A percentile compares a stretch with the other conserved stretches of the same genome.
These are phyloP conservation scores for Otus sunia DNA, from an alignment of 2,113 vertebrate species.

Conservation along the genomic window DNA sequence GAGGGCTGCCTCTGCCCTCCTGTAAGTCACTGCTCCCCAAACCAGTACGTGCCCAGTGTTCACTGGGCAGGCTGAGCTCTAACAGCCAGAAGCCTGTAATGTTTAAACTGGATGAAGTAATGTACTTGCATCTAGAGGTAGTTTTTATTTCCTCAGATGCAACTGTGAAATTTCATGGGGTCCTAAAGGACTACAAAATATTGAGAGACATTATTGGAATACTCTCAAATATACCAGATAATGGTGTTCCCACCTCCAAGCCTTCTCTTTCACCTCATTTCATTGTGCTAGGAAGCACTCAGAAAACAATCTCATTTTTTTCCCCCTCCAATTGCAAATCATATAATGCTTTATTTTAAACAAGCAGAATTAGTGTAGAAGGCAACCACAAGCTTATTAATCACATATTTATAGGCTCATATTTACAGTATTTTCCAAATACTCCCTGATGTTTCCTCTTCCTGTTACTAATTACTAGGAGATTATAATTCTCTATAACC, in stretches of 20 bases:
- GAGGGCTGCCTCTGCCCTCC: not conserved
- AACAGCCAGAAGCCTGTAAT: not conserved
- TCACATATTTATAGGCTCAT: not conserved
- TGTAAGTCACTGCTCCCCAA: not conserved
- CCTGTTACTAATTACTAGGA: not conserved
- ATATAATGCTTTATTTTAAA: not conserved
- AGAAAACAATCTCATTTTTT: not conserved
- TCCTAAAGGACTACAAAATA: not conserved
- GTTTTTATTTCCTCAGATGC: not conserved
- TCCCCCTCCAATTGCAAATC: not conserved
- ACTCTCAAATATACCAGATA: not conserved
- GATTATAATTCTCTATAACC: not conserved
- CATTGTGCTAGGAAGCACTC: not conserved
- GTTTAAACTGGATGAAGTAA: not conserved
- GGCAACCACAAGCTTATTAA: not conserved
- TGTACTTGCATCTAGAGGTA: not conserved
- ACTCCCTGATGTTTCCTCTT: not conserved
- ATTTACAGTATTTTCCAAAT: not conserved
- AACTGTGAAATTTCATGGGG: not conserved
- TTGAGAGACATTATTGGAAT: not conserved
- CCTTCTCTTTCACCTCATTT: not conserved
- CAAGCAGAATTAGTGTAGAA: not conserved
- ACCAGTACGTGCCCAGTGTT: fast-evolving
- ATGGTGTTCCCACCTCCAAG: not conserved
- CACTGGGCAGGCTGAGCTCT: not conserved